Evolutionary conservation across 1,140 invertebrate species (phyloP).

Genomic region (Brachionus paranguensis): DNA sequence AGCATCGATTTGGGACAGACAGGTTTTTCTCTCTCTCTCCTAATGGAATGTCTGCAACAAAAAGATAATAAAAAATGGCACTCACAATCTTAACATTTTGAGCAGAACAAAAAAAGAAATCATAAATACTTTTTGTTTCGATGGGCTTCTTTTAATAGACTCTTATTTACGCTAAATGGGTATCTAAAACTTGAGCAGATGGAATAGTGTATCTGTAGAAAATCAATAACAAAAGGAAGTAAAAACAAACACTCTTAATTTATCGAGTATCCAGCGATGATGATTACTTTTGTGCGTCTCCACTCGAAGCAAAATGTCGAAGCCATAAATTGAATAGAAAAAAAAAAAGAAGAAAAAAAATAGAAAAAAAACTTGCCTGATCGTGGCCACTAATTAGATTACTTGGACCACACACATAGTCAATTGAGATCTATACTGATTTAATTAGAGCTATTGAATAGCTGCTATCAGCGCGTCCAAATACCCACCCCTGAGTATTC

Average conservation of each 20-base stretch:
- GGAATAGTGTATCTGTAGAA: background rate
- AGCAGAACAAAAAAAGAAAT: background rate
- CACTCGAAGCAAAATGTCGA: background rate
- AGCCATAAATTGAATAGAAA: background rate
- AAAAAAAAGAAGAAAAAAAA: background rate
- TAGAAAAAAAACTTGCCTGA: background rate
- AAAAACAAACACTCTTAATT: background rate
- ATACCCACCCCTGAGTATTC: background rate
- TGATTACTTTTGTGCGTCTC: background rate
- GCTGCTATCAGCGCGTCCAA: background rate
- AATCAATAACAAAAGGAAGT: constrained; percentile 28
- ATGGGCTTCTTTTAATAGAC: constrained; percentile 19
- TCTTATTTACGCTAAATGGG: constrained; percentile 26
- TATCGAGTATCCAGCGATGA: background rate
- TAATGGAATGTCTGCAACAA: background rate
- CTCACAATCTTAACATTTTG: background rate
- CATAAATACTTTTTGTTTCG: constrained; percentile 26
- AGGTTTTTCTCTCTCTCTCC: background rate
- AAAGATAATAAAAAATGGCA: background rate
- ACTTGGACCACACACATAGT: background rate
- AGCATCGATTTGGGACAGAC: background rate
- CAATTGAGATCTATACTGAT: background rate
- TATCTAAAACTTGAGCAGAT: background rate
- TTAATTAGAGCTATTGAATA: constrained; percentile 25
- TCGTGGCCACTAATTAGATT: constrained; percentile 12